Evolutionary conservation across 2,888 invertebrate genomes (phyloP).

Genomic region (Hypomecis atomaria): DNA sequence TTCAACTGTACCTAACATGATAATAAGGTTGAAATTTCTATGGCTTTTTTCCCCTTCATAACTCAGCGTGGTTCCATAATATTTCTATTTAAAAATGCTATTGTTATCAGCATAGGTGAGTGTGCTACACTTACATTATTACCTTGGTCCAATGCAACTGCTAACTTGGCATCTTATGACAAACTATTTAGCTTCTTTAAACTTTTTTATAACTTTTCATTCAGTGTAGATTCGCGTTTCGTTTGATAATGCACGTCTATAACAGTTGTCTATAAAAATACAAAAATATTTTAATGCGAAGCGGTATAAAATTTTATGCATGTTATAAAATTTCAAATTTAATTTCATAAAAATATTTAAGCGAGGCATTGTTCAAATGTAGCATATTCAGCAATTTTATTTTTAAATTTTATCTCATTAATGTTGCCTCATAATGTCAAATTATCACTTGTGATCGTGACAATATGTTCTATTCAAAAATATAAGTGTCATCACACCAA

Average conservation of each 20-base stretch:
- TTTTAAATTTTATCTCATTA: no score
- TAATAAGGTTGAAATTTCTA: neutral
- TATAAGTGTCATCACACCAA: no score
- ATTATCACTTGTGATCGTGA: no score
- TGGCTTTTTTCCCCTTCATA: neutral
- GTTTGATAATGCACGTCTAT: slow-evolving; percentile 67
- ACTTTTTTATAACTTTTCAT: slow-evolving; percentile 45
- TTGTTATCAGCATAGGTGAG: slow-evolving; percentile 71
- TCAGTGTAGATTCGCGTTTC: slow-evolving; percentile 43
- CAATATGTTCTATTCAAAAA: no score
- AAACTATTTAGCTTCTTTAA: slow-evolving; percentile 53
- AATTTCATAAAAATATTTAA: no score
- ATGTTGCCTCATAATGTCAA: no score
- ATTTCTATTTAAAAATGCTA: slow-evolving; percentile 60
- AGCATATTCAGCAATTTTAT: no score
- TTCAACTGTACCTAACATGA: neutral
- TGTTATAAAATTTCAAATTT: no score
- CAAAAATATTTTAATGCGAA: slow-evolving; percentile 38
- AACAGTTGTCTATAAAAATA: slow-evolving; percentile 39
- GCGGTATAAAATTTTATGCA: slow-evolving; percentile 26
- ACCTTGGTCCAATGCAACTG: slow-evolving; percentile 81
- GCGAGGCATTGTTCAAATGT: no score
- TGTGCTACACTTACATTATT: slow-evolving; percentile 76
- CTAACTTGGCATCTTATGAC: slow-evolving; percentile 80
- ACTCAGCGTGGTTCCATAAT: neutral